phyloP scores from a whole-genome alignment of 2,797 vertebrate genomes.

The Spinibarbus caldwelli region DNA sequence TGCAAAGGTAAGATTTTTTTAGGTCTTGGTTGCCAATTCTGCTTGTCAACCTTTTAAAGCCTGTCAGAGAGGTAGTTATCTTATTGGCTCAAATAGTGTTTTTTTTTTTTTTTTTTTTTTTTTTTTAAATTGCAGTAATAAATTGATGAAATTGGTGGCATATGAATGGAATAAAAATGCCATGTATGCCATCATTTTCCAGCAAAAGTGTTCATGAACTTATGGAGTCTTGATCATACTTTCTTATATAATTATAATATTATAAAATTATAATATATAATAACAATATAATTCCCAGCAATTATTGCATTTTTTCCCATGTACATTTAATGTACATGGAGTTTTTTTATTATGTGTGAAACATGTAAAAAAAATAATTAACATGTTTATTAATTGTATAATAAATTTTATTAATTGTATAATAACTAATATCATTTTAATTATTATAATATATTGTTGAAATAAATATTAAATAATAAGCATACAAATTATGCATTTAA shows the following conservation, averaged over 20 bases:
- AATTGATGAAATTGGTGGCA: neutral
- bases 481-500: neutral
- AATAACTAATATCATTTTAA: neutral
- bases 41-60: neutral
- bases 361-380: neutral
- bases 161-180: neutral
- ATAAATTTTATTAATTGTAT: neutral
- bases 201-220: neutral
- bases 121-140: neutral
- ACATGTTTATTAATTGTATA: neutral
- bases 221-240: neutral
- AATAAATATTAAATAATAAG: neutral
- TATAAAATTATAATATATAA: neutral
- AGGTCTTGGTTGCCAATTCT: neutral
- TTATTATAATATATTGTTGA: neutral
- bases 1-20: neutral
- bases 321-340: neutral
- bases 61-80: neutral
- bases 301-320: neutral
- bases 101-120: too few relatives aligned
- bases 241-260: neutral
- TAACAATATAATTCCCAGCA: neutral
- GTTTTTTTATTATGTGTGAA: neutral
- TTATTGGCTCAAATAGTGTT: neutral
- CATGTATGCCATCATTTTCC: neutral